These are phyloP conservation scores for Caracal caracal DNA, from an alignment of 2,113 vertebrate species.

Conservation along the genomic window DNA sequence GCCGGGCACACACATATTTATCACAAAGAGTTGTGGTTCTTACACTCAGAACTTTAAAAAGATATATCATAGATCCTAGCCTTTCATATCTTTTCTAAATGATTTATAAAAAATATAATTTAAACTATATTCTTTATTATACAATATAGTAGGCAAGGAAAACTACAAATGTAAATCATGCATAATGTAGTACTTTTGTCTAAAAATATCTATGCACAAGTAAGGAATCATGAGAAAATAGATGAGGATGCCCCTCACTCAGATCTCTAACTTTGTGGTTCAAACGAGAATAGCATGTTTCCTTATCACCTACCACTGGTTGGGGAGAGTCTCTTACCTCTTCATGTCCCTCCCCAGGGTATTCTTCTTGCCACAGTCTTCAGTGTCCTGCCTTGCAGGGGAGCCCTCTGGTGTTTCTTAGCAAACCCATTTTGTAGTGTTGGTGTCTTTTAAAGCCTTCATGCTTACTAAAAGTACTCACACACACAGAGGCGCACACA, in stretches of 20 bases:
- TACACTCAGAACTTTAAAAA: neutral
- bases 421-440: neutral
- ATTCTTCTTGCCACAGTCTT: neutral
- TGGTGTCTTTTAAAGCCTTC: neutral
- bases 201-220: neutral
- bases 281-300: neutral
- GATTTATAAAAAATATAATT: neutral
- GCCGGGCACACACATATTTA: neutral
- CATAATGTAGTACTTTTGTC: neutral
- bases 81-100: neutral
- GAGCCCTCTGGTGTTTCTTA: neutral
- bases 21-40: neutral
- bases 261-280: neutral
- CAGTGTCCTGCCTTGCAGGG: neutral
- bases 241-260: neutral
- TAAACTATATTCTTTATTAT: neutral
- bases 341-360: neutral
- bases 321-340: neutral
- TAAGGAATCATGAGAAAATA: neutral
- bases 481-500: rapidly evolving
- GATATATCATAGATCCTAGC: neutral
- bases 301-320: neutral
- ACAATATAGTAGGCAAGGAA: neutral
- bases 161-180: neutral
- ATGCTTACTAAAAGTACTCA: neutral